Evolutionary conservation across 2,888 invertebrate genomes (phyloP).

Genomic region (Chloromyia formosa): DNA sequence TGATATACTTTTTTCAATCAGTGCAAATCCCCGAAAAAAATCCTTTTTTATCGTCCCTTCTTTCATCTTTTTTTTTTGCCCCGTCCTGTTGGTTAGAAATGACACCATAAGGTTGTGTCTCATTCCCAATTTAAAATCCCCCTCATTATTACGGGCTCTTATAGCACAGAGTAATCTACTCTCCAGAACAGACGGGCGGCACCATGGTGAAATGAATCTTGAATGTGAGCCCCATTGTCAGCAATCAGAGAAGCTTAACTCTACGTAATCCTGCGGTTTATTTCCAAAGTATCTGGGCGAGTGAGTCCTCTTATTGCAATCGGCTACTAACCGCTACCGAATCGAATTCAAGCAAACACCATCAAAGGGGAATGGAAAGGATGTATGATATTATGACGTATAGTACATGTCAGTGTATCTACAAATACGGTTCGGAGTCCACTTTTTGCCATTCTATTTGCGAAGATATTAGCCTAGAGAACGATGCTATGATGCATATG

Average conservation of each 20-base stretch:
- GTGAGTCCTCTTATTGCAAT: constrained; percentile 22
- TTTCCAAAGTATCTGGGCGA: constrained; percentile 47
- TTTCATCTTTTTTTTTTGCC: too few relatives aligned
- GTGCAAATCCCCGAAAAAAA: constrained; percentile 30
- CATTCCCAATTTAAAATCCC: constrained; percentile 8
- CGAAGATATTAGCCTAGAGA: constrained; percentile 31
- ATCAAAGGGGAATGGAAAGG: constrained; percentile 12
- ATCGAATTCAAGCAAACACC: constrained; percentile 19
- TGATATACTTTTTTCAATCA: constrained; percentile 23
- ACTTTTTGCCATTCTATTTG: constrained; percentile 35
- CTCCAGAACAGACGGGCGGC: constrained; percentile 1
- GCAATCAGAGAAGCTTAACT: constrained; percentile 49
- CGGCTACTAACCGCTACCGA: constrained; percentile 30
- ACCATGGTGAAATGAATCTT: constrained; percentile 23
- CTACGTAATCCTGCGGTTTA: constrained; percentile 49
- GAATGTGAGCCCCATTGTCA: constrained; percentile 46
- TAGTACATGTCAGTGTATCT: not conserved
- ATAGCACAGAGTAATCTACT: constrained; percentile 18
- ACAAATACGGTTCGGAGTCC: constrained; percentile 3
- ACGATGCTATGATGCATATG: not conserved
- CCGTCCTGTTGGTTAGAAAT: not conserved
- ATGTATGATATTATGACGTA: not conserved
- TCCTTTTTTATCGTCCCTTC: constrained; percentile 22
- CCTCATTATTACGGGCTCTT: constrained; percentile 10
- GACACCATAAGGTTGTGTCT: not conserved